Conservation (phyloP, 2,113 vertebrate species). For the Cebidichthys violaceus region DNA sequence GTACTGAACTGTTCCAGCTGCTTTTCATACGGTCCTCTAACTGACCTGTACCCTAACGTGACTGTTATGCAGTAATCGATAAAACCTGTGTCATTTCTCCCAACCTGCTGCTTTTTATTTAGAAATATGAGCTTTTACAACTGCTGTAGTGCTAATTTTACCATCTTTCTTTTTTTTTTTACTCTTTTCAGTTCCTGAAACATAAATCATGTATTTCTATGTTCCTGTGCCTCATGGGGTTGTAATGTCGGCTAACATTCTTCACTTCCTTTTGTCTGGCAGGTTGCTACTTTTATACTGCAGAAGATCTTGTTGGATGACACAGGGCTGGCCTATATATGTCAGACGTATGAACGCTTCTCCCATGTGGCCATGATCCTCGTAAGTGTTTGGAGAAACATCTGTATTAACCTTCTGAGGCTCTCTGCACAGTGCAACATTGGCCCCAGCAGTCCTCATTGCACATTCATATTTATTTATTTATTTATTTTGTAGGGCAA, state of each 20-base stretch:
- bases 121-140: background rate
- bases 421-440: background rate
- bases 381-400: constrained; percentile 78
- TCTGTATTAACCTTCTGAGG: background rate
- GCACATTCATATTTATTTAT: background rate
- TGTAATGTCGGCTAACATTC: background rate
- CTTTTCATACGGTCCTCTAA: background rate
- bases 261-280: constrained; percentile 16
- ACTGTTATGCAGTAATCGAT: background rate
- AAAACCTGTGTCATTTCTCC: background rate
- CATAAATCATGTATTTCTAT: background rate
- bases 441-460: background rate
- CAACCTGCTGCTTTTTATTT: background rate
- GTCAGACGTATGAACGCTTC: constrained; percentile 97
- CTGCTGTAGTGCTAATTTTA: background rate
- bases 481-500: constrained; percentile 87
- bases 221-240: background rate
- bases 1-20: constrained; percentile 71
- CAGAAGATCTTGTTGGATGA: constrained; percentile 98
- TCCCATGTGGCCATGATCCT: constrained; percentile 99
- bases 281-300: constrained; percentile 98
- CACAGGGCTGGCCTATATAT: constrained; percentile 97
- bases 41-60: background rate
- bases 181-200: background rate
- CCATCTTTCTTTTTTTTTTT: background rate